Evolutionary conservation across 1,140 invertebrate species (phyloP), one percentile per base, ranked within the genome.

Genomic region (Polypedilum vanderplanki): DNA sequence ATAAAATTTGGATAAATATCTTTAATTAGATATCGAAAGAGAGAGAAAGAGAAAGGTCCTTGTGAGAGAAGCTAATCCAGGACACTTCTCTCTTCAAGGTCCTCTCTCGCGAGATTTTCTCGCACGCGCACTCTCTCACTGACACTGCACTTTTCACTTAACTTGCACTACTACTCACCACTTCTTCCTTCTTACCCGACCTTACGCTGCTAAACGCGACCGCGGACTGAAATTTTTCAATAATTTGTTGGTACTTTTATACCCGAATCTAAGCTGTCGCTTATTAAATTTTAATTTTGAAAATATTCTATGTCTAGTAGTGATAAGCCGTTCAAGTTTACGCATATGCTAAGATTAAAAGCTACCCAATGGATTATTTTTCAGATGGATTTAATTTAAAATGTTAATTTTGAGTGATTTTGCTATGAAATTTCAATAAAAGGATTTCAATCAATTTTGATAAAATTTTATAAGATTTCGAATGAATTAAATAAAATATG

Each of bases 51-150:
- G 57, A 17, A 20, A 70, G 9, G 10, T 70, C 65, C 17, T 20
- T 70, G 5, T 10, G 9, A 18, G 65, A 70, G 15, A 70, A 70
- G 65, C 65, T 70, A 70, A 70, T 70, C 65, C 65, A 70, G 65
- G 65, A 18, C 20, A 22, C 65, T 70, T 70, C 18, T 70, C 17
- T 18, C 65, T 20, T 17, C 8, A 9, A 18, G 17, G 17, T 9
- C 65, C 18, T 70, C 17, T 18, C 65, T 70, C 65, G 15, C 65
- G 10, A 3, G 46, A 12, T 57, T 17, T 8, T 12, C 46, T 57
- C 46, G 10, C 8, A 3, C 3, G 10, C 46, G n/a, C 10, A 12
- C 10, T 17, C n/a, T 12, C 10, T 57, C 46, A 70, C 65, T 70
- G 17, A 70, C 65, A 70, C 20, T 18, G 18, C 65, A 18, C n/a